A percentile compares a stretch with the other conserved stretches of the same genome.
phyloP scores from a whole-genome alignment of 2,113 vertebrate species.

The Plestiodon gilberti region DNA sequence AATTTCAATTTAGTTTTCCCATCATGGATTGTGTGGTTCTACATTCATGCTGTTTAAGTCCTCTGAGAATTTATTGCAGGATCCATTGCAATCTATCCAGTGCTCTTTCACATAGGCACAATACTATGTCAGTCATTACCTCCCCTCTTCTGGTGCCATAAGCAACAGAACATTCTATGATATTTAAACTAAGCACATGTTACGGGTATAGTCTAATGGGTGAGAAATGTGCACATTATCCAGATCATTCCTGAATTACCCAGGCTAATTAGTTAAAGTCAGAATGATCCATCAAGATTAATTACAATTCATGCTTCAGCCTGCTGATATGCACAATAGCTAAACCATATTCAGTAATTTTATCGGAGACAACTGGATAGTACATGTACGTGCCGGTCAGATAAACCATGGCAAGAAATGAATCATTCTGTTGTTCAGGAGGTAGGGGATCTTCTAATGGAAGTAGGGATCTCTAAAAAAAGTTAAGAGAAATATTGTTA shows the following conservation, averaged over 20 bases:
- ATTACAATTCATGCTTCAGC: constrained; percentile 14
- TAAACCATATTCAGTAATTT: neutral
- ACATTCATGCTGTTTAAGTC: neutral
- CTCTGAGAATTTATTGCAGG: neutral
- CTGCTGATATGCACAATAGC: constrained; percentile 2
- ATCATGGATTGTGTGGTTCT: neutral
- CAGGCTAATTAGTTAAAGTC: constrained; percentile 26
- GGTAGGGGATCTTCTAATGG: neutral
- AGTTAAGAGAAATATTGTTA: neutral
- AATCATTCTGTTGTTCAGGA: neutral
- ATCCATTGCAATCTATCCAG: neutral
- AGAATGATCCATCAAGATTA: constrained; percentile 28
- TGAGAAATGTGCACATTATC: constrained; percentile 7
- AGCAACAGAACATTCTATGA: neutral
- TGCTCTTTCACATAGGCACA: neutral
- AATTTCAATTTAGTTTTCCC: neutral
- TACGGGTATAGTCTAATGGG: neutral
- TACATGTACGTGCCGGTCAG: neutral
- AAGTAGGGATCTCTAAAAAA: neutral
- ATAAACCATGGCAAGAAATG: neutral
- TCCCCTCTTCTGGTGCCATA: neutral
- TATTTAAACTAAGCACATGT: neutral
- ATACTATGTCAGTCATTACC: neutral
- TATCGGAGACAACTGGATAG: neutral
- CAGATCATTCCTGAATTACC: constrained; percentile 9